Base-by-base conservation (phyloP, 2,113 vertebrate species). In the Epinephelus lanceolatus region DNA sequence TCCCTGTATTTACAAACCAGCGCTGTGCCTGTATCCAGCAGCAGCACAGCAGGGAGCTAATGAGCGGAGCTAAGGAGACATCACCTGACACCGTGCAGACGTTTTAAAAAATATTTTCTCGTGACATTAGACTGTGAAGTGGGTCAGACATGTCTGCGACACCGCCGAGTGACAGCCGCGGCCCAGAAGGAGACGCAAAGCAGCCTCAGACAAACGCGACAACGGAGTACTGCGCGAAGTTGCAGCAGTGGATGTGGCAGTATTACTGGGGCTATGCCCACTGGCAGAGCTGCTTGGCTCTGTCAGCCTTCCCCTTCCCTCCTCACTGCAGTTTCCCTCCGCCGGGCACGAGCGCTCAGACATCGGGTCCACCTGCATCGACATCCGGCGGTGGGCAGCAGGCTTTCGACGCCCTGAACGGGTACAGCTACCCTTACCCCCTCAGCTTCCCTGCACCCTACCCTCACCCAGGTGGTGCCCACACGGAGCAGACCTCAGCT, bases 231-330 rank as follows among this genome's bases (percentile, higher is more conserved):
- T 97, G 97, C 66, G 94, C 92, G 57, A 93, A 94, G 72, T 93
- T 98, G 78, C 97, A 97, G 93, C 96, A 95, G 78, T 98, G 97
- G 97, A 96, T 98, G 68, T 98, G 97, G 97, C 96, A 96, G 86
- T 97, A 96, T 62, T 96, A 98, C 95, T 97, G 96, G 92, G 95
- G 97, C 1, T 95, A 96, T 86, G 90, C 96, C 21, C 93, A 86
- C 92, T 98, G 97, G 97, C 97, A 97, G 91, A 94, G 92, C 95
- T 96, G 96, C 91, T 13, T 89, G 80, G 40, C 89, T 18, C 84
- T 94, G 60, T 89, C 93, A 9, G 71, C 94, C 84, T 45, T 94
- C 88, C 84, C 95, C 80, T 52, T 92, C 86, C 66, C 94, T 87
- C 88, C 87, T 14, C 65, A 81, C 12, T 81, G 82, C 47, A 6